Evolutionary conservation across 2,797 vertebrate species (phyloP).

Genomic region (Alosa sapidissima): DNA sequence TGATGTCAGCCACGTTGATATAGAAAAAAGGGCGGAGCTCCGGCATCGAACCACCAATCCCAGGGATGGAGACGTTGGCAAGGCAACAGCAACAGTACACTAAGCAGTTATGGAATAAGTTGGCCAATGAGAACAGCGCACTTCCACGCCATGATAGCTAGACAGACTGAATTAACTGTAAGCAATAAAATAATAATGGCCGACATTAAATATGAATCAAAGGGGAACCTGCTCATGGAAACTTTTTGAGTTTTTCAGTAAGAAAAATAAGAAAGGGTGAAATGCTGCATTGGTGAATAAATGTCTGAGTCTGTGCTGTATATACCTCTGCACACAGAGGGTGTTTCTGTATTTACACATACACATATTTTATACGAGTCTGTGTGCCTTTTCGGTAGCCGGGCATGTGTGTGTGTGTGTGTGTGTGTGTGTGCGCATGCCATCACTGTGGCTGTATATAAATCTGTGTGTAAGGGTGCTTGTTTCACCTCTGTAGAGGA

Average conservation of each 20-base stretch:
- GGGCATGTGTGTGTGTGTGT: too few species aligned
- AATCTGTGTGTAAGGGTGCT: not conserved
- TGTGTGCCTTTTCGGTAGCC: not conserved
- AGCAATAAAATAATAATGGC: not conserved
- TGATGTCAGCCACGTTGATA: conserved; percentile 94
- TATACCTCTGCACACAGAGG: not conserved
- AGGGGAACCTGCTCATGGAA: not conserved
- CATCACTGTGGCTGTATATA: too few species aligned
- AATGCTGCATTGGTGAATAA: not conserved
- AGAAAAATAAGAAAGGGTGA: not conserved
- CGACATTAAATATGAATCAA: conserved; percentile 14
- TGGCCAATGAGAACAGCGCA: not conserved
- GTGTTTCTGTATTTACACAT: not conserved
- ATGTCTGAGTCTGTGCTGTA: not conserved
- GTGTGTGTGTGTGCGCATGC: too few species aligned
- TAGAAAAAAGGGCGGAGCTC: conserved; percentile 98
- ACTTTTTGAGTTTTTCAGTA: not conserved
- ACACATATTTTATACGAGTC: not conserved
- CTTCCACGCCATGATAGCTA: not conserved
- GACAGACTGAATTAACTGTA: not conserved
- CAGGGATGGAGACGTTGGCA: conserved; percentile 92
- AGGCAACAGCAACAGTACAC: conserved; percentile 98
- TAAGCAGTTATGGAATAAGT: conserved; percentile 50
- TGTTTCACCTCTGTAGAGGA: too few species aligned
- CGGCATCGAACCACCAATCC: conserved; percentile 86